Evolutionary conservation across 2,888 invertebrate genomes (phyloP), one percentile per base, ranked within the genome.

Genomic region (Eutolmus rufibarbis): DNA sequence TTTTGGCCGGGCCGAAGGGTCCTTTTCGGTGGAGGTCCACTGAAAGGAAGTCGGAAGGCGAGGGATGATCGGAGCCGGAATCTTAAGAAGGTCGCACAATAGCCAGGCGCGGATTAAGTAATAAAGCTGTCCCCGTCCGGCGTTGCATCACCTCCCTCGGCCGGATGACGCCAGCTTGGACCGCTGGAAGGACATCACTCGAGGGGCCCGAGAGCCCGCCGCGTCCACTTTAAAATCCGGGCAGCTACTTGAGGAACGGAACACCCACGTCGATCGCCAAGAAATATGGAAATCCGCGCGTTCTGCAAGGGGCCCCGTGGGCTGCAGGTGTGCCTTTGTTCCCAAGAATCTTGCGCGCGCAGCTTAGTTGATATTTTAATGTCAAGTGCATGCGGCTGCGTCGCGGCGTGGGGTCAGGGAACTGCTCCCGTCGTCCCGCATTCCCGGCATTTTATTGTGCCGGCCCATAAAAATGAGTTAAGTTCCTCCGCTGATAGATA

Each of bases 331-430:
- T 74, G 85, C 43, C 85, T 74, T 74, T 57, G 56, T 82, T 82
- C 57, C 14, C 57, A 82, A 66, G 82, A 82, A 74, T 85, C 43
- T 46, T 31, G 31, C 23, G 31, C n/a, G 56, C 37, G 37, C 37
- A 57, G 34, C 34, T 57, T 82, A 57, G 85, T 85, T 85, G 85
- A 85, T 85, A 85, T 85, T 85, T 85, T 74, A 85, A 85, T 85
- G 74, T 85, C 85, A 85, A 74, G 85, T 85, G 85, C 74, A 85
- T 57, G 37, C 31, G 57, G 57, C 46, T 51, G 43, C 43, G 43
- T 16, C 43, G 40, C 19, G 40, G 66, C 34, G 9, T 34, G 82
- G 37, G 82, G 82, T 82, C 82, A 82, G 57, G 51, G 82, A 74
- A 74, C 74, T 74, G 85, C 23, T 74, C 16, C 74, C 23, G 43